Base-by-base conservation (phyloP, 1,140 invertebrate genomes). In the Potamilus streckersoni region DNA sequence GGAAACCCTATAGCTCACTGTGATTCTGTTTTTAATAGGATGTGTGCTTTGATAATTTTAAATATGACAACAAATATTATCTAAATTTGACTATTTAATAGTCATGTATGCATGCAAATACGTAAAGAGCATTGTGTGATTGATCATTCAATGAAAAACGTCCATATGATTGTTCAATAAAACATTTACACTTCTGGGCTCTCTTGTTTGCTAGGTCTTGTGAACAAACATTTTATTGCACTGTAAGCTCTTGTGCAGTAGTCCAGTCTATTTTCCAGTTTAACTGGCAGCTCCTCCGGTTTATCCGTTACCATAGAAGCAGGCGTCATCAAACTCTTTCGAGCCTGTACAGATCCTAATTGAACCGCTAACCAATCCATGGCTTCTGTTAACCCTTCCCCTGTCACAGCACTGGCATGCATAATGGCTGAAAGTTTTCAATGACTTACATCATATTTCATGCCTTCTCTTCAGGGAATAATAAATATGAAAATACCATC, bases 281-380 rank as follows among this genome's bases (percentile, higher is more conserved):
- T 38, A 69, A 65, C 38, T 16, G 64, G 73, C 2, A 14, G n/a
- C 15, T 63, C 57, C 13, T 56, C 58, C 23, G 31, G 13, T 58
- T 69, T 56, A 38, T 59, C 31, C 5, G 58, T 67, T 27, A 59
- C 19, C 23, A 38, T 61, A 4, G 62, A 31, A 19, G 23, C 20
- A n/a, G 61, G 17, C 55, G 65, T 69, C 13, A 31, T 15, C 17
- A 65, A 27, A n/a, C 15, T 57, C 13, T 59, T 58, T 66, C 20
- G 66, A 15, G 75, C 66, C 31, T 64, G 65, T 20, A 49, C 6
- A 1, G 86, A 85, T n/a, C 83, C 86, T 15, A 87, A 80, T 19
- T 85, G 80, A 19, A 73, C 72, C 2, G 83, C 83, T 58, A 88
- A 73, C 86, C 86, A 88, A 19, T 88, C 85, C 64, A 88, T 81